Evolutionary conservation across 2,113 vertebrate genomes (phyloP).

Genomic region (Podarcis muralis): DNA sequence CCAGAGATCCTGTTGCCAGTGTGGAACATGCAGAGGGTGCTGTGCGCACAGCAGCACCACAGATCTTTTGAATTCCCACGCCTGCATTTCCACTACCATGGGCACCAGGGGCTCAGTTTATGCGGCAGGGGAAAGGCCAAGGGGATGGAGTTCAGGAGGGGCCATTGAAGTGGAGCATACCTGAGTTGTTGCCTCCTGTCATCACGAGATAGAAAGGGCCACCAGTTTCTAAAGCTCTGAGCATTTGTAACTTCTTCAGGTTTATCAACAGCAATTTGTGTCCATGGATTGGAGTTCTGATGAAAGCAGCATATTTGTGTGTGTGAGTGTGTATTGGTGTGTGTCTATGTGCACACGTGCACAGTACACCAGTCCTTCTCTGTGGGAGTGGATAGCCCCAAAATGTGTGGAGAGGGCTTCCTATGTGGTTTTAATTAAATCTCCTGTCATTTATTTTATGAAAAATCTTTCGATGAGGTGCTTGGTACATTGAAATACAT

Average conservation of each 20-base stretch:
- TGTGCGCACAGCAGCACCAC: background rate
- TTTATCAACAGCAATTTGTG: background rate
- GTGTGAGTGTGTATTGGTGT: background rate
- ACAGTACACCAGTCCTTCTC: background rate
- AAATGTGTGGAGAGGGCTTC: background rate
- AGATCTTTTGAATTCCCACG: background rate
- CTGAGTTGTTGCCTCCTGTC: background rate
- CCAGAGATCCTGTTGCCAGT: background rate
- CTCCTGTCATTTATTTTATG: background rate
- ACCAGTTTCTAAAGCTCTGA: background rate
- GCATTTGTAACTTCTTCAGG: background rate
- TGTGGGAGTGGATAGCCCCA: background rate
- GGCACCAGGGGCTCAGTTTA: background rate
- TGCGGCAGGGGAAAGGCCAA: too few relatives aligned
- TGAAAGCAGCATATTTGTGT: background rate
- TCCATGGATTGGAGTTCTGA: background rate
- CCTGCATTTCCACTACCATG: background rate
- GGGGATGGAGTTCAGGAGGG: background rate
- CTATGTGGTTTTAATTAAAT: background rate
- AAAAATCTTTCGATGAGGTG: background rate
- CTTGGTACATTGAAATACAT: background rate
- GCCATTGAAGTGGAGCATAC: background rate
- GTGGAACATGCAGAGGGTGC: background rate
- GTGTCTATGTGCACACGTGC: background rate
- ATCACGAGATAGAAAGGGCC: background rate